Evolutionary conservation across 1,140 invertebrate genomes (phyloP), one percentile per base, ranked within the genome.

Genomic region (Spodoptera litura): DNA sequence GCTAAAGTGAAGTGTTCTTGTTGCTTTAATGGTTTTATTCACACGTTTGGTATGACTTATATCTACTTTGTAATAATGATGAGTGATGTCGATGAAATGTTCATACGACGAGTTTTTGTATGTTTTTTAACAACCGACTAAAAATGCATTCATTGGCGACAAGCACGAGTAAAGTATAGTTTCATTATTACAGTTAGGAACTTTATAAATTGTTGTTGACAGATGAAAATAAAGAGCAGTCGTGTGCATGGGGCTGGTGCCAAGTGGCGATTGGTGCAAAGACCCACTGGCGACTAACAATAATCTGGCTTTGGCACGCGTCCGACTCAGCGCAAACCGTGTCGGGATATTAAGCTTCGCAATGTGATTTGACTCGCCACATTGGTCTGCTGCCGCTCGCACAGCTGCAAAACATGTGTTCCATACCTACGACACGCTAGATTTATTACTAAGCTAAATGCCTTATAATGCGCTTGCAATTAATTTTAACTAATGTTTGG

Each of bases 231-330:
- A 82, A 79, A 84, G 82, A 80, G 78, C 49, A 15, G 20, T 78
- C 38, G 31, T 49, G 31, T 51, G 71, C 55, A 56, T 25, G 80
- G 25, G 66, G 68, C 75, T 66, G 66, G 72, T 87, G 85, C 85
- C 87, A 87, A 88, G 83, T 78, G 81, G 53, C 81, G 79, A 85
- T 88, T 83, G 79, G 81, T 79, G 78, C 66, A 61, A 81, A 85
- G 87, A 84, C 83, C 78, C 74, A 81, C 71, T 81, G 89, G 86
- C 87, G 88, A 86, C 85, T 81, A 74, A 81, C 85, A 82, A 88
- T 89, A 88, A 91, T 89, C 86, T 86, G 73, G 79, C 84, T 83
- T 91, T 91, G 90, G 90, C 90, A 89, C 80, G 62, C 70, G 81
- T 86, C 86, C 85, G 87, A 86, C 78, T 74, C 73, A 79, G 76